A percentile compares a stretch with the other conserved stretches of the same genome.
Conservation (phyloP, 2,888 invertebrate species). For the Helobdella robusta region DNA sequence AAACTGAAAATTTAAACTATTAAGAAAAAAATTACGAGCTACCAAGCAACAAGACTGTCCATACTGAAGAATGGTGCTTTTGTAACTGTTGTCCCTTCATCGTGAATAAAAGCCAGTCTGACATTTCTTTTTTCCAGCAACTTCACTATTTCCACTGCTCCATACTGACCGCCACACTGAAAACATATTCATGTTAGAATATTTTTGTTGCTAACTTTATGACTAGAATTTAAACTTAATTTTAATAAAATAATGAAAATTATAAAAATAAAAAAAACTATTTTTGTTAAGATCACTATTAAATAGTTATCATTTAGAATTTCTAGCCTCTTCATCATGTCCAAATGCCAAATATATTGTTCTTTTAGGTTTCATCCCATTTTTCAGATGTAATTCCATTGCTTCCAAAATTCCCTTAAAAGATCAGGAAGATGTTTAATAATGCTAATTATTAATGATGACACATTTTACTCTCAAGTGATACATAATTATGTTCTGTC, state of each 20-base stretch:
- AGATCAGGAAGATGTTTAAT: no score
- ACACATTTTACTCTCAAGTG: no score
- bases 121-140: slow-evolving; percentile 41
- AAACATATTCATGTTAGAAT: no score
- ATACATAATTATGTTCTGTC: no score
- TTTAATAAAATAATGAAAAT: not conserved
- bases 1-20: no score
- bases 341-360: slow-evolving; percentile 53
- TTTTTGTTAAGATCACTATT: not conserved
- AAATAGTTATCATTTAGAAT: not conserved
- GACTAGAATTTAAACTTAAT: no score
- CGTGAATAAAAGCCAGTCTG: slow-evolving; percentile 51
- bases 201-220: no score
- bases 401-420: slow-evolving; percentile 52
- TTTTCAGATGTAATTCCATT: slow-evolving; percentile 47
- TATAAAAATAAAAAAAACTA: not conserved
- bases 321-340: slow-evolving; percentile 54
- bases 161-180: slow-evolving; percentile 44
- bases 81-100: slow-evolving; percentile 53
- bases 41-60: no score
- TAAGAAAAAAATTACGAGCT: no score
- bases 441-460: no score
- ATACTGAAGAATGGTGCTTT: no score
- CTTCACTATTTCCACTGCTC: slow-evolving; percentile 47
- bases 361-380: slow-evolving; percentile 48